A percentile compares a stretch with the other conserved stretches of the same genome.
Evolutionary conservation across 1,140 invertebrate species (phyloP).

Genomic region (Condylostylus longicornis): DNA sequence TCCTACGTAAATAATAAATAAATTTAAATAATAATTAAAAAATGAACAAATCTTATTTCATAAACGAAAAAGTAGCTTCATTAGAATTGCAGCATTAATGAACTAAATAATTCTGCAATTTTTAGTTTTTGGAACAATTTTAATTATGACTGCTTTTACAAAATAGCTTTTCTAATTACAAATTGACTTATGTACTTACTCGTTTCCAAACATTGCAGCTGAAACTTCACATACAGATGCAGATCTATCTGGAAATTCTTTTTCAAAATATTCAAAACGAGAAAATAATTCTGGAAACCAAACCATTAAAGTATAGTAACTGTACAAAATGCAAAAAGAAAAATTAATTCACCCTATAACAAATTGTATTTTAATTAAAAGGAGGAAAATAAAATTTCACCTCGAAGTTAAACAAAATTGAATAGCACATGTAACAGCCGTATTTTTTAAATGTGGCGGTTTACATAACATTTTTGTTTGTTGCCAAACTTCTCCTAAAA

Average conservation of each 20-base stretch:
- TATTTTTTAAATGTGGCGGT: constrained; percentile 51
- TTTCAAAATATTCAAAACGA: constrained; percentile 55
- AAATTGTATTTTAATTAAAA: constrained; percentile 54
- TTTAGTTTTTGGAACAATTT: constrained; percentile 40
- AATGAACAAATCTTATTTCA: too few species aligned
- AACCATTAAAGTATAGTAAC: constrained; percentile 68
- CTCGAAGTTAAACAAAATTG: constrained; percentile 58
- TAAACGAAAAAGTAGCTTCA: too few species aligned
- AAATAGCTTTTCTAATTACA: constrained; percentile 30
- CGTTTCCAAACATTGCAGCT: constrained; percentile 41
- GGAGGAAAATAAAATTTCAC: constrained; percentile 57
- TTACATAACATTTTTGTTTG: constrained; percentile 49
- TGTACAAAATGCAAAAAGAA: constrained; percentile 25
- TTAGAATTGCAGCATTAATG: too few species aligned
- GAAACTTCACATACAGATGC: constrained; percentile 60
- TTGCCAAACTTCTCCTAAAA: constrained; percentile 13
- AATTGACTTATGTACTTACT: constrained; percentile 6
- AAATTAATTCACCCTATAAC: too few species aligned
- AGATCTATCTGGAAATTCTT: constrained; percentile 40
- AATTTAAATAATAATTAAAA: too few species aligned
- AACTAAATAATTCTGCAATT: constrained; percentile 34
- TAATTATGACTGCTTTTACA: constrained; percentile 38
- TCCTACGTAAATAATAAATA: too few species aligned
- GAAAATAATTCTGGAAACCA: constrained; percentile 71
- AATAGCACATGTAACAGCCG: constrained; percentile 56